Percentiles rank a stretch among this genome's conserved stretches.
Evolutionary conservation across 2,113 vertebrate genomes (phyloP).

Genomic region (Microcebus murinus): DNA sequence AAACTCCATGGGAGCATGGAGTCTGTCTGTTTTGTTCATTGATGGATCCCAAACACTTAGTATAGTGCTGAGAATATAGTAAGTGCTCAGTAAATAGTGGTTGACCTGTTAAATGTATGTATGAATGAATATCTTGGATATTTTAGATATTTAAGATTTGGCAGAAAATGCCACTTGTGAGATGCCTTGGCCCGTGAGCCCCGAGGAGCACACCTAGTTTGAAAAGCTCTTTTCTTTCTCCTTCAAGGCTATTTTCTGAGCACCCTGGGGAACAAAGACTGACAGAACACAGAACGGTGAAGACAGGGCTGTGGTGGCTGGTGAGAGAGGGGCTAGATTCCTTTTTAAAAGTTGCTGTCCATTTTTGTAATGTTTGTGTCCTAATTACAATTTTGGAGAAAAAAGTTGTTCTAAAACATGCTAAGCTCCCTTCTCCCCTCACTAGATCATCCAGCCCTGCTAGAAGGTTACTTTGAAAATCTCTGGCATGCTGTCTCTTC

Average conservation of each 20-base stretch:
- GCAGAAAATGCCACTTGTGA: background rate
- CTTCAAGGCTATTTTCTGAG: background rate
- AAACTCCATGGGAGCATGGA: background rate
- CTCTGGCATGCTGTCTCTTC: fast-evolving
- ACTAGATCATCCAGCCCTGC: background rate
- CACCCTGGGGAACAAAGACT: background rate
- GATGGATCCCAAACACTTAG: background rate
- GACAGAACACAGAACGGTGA: background rate
- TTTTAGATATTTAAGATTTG: background rate
- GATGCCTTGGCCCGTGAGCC: background rate
- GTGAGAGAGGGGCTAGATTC: background rate
- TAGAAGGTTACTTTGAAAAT: background rate
- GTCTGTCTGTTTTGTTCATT: background rate
- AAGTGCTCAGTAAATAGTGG: background rate
- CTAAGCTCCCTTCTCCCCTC: no score
- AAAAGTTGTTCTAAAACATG: background rate
- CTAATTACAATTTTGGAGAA: background rate
- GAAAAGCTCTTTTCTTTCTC: background rate
- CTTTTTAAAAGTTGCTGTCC: background rate
- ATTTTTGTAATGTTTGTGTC: background rate
- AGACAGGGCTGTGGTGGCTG: background rate
- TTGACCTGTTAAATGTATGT: background rate
- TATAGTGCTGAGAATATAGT: background rate
- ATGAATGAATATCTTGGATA: background rate
- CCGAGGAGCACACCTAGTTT: fast-evolving